Percentiles rank a stretch among this genome's conserved stretches.
Conservation (phyloP, 2,888 invertebrate genomes). For the Phania funesta region DNA sequence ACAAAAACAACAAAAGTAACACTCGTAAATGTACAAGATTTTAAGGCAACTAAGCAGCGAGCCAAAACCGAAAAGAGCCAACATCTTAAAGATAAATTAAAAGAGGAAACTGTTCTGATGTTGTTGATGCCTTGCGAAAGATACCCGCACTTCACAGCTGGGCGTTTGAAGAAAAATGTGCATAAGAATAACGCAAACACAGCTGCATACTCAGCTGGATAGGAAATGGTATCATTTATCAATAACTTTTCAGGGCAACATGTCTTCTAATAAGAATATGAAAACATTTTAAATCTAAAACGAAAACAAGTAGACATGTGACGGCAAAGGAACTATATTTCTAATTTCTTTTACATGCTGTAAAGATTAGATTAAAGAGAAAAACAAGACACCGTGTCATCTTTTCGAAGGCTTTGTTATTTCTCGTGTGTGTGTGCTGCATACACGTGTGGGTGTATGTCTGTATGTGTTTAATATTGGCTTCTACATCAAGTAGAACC, state of each 20-base stretch:
- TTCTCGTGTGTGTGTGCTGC: not conserved
- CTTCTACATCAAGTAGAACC: not conserved
- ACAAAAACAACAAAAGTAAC: slow-evolving; percentile 35
- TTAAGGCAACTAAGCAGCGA: slow-evolving; percentile 54
- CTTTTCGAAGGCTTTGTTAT: not conserved
- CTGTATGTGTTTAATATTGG: not conserved
- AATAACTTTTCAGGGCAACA: slow-evolving; percentile 73
- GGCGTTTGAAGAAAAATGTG: slow-evolving; percentile 1
- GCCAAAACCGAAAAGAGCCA: slow-evolving; percentile 33
- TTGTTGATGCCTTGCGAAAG: slow-evolving; percentile 19
- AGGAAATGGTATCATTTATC: slow-evolving; percentile 74
- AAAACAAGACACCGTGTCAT: not conserved
- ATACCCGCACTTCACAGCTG: slow-evolving; percentile 43
- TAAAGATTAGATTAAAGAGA: slow-evolving; percentile 29
- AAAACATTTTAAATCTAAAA: slow-evolving; percentile 37
- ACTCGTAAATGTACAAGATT: slow-evolving; percentile 28
- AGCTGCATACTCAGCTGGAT: slow-evolving; percentile 20
- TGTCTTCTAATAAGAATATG: slow-evolving; percentile 58
- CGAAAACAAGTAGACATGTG: not conserved
- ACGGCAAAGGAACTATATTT: not conserved
- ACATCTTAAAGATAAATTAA: slow-evolving; percentile 17
- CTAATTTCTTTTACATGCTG: not conserved
- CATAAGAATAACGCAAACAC: not conserved
- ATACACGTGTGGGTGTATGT: not conserved
- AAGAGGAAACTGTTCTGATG: slow-evolving; percentile 3